Percentiles rank a stretch among this genome's conserved stretches.
Evolutionary conservation across 1,140 invertebrate genomes (phyloP).

Genomic region (Carposina sasakii): DNA sequence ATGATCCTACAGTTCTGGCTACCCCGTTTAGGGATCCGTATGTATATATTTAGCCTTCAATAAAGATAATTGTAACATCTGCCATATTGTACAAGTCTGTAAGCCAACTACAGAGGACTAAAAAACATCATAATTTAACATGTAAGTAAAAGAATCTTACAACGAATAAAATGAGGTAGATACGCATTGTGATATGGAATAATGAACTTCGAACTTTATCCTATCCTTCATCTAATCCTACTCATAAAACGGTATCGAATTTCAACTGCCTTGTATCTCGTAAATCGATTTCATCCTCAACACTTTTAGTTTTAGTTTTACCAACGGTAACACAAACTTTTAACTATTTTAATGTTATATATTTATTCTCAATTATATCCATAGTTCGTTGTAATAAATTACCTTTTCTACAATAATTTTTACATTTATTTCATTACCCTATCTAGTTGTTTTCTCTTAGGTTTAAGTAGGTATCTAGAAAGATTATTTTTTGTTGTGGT

Average conservation of each 20-base stretch:
- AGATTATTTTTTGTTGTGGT: slow-evolving; percentile 25
- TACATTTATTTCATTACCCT: slow-evolving; percentile 42
- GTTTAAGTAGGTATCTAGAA: slow-evolving; percentile 39
- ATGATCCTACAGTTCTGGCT: slow-evolving; percentile 32
- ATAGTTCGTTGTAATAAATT: slow-evolving; percentile 63
- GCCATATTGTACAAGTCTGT: no score
- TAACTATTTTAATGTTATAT: slow-evolving; percentile 30
- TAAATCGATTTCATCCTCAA: no score
- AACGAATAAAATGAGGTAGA: slow-evolving; percentile 69
- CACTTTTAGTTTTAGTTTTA: slow-evolving; percentile 19
- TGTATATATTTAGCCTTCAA: no score
- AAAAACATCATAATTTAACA: slow-evolving; percentile 49
- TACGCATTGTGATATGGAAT: slow-evolving; percentile 67
- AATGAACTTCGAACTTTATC: slow-evolving; percentile 40
- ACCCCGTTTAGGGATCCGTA: no score
- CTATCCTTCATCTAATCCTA: no score
- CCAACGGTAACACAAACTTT: slow-evolving; percentile 41
- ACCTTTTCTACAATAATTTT: slow-evolving; percentile 32
- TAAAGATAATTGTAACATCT: no score
- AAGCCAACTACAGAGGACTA: slow-evolving; percentile 33
- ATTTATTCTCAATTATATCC: slow-evolving; percentile 42
- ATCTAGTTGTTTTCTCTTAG: slow-evolving; percentile 49
- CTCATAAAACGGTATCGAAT: no score
- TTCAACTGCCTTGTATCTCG: no score
- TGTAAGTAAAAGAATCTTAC: slow-evolving; percentile 63